Base-by-base conservation (phyloP, 2,113 vertebrate genomes). In the Origma solitaria region DNA sequence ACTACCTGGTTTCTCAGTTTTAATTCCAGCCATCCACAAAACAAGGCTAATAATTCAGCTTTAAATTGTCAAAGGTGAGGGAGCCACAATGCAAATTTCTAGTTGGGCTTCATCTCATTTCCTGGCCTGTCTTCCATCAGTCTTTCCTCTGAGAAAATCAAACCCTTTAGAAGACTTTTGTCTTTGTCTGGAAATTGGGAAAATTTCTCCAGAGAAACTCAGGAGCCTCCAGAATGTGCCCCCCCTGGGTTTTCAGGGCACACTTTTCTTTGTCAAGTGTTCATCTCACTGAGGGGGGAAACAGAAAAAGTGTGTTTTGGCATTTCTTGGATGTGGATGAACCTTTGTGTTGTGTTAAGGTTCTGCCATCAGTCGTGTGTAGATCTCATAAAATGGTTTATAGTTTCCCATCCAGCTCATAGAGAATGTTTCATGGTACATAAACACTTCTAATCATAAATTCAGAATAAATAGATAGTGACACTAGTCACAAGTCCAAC, bases 361-460 rank as follows among this genome's bases (percentile, higher is more conserved):
- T 94, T 96, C 95, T 92, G 66, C 97, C 94, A 91, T 97, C 97
- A 91, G 77, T 92, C 25, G 0, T 94, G 90, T 95, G 90, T 81
- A 92, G 82, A 86, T 97, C 95, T 93, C 96, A 70, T 98, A 97
- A 98, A 97, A 91, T 94, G 88, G 95, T 98, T 98, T 97, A 98
- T 68, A 76, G 96, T 77, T 98, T 98, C 97, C 98, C 16, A 25
- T 95, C 95, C 81, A 89, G 92, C 89, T 96, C 93, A 62, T 69
- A 87, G 95, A 68, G 92, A 97, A 95, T 76, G 88, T 97, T 97
- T 97, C 97, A 95, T 97, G 96, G 96, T 86, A 93, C 95, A 97
- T 98, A 97, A 98, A 98, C 96, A 97, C 96, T 96, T 98, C 96
- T 92, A 86, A 94, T 97, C 90, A 96, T 97, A 97, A 97, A 96